Evolutionary conservation across 1,140 invertebrate genomes (phyloP), one percentile per base, ranked within the genome.

Genomic region (Tachypleus tridentatus): DNA sequence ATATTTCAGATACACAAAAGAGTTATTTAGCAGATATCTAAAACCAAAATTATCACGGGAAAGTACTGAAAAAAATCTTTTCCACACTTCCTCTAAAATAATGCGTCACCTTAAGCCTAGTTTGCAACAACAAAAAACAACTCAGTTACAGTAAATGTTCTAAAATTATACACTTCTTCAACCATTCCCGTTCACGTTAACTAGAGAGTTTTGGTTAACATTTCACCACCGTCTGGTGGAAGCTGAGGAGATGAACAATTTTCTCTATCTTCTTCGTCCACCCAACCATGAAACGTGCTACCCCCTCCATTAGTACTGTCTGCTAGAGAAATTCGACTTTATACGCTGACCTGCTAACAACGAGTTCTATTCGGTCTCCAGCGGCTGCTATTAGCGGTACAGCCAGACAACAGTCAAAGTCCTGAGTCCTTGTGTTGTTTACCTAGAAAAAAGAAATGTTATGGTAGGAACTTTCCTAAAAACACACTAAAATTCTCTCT

Each of bases 331-430:
- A 57, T 59, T 57, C 59, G 60, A 61, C 50, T 53, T 53, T 54
- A 61, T 66, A 69, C 3, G 62, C 62, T 49, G 68, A 68, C 54
- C 77, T 71, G 67, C 77, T 78, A 49, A 97, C 82, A 1, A 93
- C 86, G 60, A 97, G 80, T 70, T 92, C 87, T 50, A 97, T 84
- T 68, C 86, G 83, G 68, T 93, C 88, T 2, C 91, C 91, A 49
- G 92, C 88, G 4, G 90, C 85, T 0, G 91, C 89, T 56, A 97
- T 94, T 7, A 97, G 77, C 3, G 94, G 94, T 9, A 97, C 91
- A 0, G 92, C 93, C 11, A 95, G 77, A 73, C 91, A 91, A 75
- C 93, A 97, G 76, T 96, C 93, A 73, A 93, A 92, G 73, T 96
- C 92, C 70, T 91, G 85, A 3, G 91, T 95, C 72, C 86, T 85